Percentiles rank a stretch among this genome's conserved stretches.
phyloP scores from a whole-genome alignment of 2,888 invertebrate genomes.

The Quadroppia sp. region DNA sequence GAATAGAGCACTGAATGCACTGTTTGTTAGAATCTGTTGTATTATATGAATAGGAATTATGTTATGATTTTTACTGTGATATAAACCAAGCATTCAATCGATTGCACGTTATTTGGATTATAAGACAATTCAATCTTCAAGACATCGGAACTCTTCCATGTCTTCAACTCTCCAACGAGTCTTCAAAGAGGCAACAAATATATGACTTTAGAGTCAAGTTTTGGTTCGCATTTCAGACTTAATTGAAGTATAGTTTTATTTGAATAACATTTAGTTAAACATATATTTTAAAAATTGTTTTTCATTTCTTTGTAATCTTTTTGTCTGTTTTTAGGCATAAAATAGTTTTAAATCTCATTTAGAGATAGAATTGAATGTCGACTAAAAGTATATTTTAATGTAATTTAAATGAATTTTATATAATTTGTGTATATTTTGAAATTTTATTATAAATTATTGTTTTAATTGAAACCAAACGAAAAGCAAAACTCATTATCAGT shows the following conservation, averaged over 20 bases:
- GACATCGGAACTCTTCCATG: not conserved
- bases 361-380: not conserved
- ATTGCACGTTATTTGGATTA: not conserved
- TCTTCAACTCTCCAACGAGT: too few species aligned
- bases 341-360: not conserved
- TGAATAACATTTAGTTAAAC: not conserved
- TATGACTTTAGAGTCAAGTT: too few species aligned
- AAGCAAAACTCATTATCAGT: not conserved
- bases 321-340: not conserved
- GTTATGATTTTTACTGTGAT: conserved; percentile 14
- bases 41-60: not conserved
- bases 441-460: conserved; percentile 16
- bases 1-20: not conserved
- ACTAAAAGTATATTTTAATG: not conserved
- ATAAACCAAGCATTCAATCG: not conserved
- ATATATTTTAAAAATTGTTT: not conserved
- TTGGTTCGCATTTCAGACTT: too few species aligned
- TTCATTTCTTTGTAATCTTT: not conserved
- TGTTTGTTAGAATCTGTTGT: not conserved
- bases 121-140: not conserved
- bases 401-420: not conserved
- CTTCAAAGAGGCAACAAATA: too few species aligned
- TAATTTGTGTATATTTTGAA: not conserved
- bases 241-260: too few species aligned
- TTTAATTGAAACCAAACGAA: not conserved